These are phyloP conservation scores for Camponotus floridanus DNA, from an alignment of 1,140 invertebrate genomes.

Conservation along the genomic window DNA sequence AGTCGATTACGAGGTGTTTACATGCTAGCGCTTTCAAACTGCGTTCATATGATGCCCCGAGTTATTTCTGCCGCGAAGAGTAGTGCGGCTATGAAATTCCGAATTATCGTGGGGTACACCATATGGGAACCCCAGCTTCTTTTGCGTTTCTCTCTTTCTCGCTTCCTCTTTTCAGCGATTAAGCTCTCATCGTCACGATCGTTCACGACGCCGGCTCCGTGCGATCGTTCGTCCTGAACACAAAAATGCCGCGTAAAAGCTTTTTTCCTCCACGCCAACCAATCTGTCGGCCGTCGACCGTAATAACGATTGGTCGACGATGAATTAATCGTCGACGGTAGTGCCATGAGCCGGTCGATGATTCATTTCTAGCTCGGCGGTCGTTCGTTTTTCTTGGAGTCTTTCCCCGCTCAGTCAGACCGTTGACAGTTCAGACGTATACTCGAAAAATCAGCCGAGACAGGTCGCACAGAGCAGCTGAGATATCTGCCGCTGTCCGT, in stretches of 20 bases:
- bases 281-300: conserved; percentile 52
- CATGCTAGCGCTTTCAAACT: conserved; percentile 35
- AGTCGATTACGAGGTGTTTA: conserved; percentile 59
- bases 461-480: conserved; percentile 21
- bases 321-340: conserved; percentile 45
- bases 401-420: conserved; percentile 44
- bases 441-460: conserved; percentile 44
- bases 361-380: conserved; percentile 41
- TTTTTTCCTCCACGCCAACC: conserved; percentile 32
- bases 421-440: conserved; percentile 37
- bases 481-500: not conserved
- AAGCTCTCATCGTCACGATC: conserved; percentile 37
- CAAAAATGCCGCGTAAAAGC: conserved; percentile 48
- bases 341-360: conserved; percentile 13
- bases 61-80: conserved; percentile 59
- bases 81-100: conserved; percentile 38
- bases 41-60: conserved; percentile 36
- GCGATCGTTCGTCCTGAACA: conserved; percentile 23
- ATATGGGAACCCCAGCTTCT: conserved; percentile 11
- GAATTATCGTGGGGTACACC: conserved; percentile 18
- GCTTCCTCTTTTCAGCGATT: not conserved
- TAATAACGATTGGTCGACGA: conserved; percentile 55
- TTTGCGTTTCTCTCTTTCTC: not conserved
- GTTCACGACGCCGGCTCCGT: not conserved
- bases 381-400: conserved; percentile 60